Conservation (phyloP, 2,888 invertebrate species). For the Drosophila kokeensis region DNA sequence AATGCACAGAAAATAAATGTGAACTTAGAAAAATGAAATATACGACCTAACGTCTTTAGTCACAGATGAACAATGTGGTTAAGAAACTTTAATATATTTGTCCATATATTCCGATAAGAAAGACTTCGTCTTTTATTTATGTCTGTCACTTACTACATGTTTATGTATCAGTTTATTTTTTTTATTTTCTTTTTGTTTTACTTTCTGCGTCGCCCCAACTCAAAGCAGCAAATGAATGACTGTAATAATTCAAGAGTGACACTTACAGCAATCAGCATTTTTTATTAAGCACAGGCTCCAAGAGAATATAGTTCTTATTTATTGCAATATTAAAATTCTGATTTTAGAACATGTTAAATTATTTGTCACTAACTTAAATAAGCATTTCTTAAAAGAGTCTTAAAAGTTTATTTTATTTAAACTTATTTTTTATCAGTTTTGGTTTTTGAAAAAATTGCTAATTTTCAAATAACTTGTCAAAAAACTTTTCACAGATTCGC, state of each 20-base stretch:
- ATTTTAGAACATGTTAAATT: not conserved
- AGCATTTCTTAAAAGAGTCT: not conserved
- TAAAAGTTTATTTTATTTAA: not conserved
- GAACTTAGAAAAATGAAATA: not conserved
- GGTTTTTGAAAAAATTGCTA: not conserved
- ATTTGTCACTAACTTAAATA: not conserved
- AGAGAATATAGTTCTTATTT: slow-evolving; percentile 19
- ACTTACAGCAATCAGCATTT: slow-evolving; percentile 47
- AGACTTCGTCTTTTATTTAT: not conserved
- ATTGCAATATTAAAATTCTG: slow-evolving; percentile 9
- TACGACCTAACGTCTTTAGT: not conserved
- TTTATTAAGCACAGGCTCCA: not conserved
- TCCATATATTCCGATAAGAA: not conserved
- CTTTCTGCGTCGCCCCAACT: not conserved
- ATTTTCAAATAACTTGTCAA: not conserved
- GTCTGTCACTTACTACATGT: not conserved
- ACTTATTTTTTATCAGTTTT: not conserved
- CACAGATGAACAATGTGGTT: not conserved
- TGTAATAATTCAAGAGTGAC: slow-evolving; percentile 41
- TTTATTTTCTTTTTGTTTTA: not conserved
- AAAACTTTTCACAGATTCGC: not conserved
- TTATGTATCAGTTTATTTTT: slow-evolving; percentile 2
- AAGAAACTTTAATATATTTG: not conserved
- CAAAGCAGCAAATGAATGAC: slow-evolving; percentile 31
- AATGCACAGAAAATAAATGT: not conserved